These are phyloP conservation scores for Pissodes strobi DNA, from an alignment of 1,140 invertebrate genomes.

Conservation along the genomic window DNA sequence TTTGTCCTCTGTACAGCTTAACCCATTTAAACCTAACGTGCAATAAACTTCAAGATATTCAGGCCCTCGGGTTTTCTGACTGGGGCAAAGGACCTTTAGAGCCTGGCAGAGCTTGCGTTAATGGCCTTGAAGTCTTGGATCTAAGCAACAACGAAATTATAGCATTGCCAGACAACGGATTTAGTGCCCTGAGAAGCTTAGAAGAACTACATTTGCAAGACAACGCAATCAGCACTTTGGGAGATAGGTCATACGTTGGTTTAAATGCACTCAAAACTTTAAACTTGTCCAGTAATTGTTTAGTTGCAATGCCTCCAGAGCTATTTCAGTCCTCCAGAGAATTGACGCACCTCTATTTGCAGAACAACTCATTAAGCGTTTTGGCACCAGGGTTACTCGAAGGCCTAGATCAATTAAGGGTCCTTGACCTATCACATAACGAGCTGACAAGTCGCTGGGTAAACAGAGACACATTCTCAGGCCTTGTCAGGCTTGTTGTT, in stretches of 20 bases:
- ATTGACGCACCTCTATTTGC: constrained; percentile 72
- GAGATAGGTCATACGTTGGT: constrained; percentile 72
- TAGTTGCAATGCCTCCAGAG: constrained; percentile 74
- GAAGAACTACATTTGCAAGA: constrained; percentile 70
- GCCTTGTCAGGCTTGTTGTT: constrained; percentile 71
- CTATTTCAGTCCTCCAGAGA: constrained; percentile 71
- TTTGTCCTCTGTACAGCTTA: constrained; percentile 75
- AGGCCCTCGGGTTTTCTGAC: constrained; percentile 72
- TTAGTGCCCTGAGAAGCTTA: constrained; percentile 70
- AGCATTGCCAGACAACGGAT: constrained; percentile 67
- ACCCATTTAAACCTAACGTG: constrained; percentile 72
- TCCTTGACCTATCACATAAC: constrained; percentile 78
- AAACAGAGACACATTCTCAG: constrained; percentile 76
- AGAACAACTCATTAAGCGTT: constrained; percentile 78
- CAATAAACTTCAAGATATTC: constrained; percentile 79
- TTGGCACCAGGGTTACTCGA: constrained; percentile 77
- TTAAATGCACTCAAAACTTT: constrained; percentile 68
- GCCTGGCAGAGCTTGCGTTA: constrained; percentile 64
- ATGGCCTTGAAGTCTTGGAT: constrained; percentile 70
- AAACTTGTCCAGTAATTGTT: constrained; percentile 77
- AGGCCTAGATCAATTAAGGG: constrained; percentile 74
- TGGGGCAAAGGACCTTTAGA: constrained; percentile 58
- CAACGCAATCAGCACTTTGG: constrained; percentile 73
- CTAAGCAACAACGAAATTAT: constrained; percentile 75
- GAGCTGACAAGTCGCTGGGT: constrained; percentile 79